Percentiles rank a stretch among this genome's conserved stretches.
phyloP scores from a whole-genome alignment of 2,113 vertebrate genomes.

The Progne subis region DNA sequence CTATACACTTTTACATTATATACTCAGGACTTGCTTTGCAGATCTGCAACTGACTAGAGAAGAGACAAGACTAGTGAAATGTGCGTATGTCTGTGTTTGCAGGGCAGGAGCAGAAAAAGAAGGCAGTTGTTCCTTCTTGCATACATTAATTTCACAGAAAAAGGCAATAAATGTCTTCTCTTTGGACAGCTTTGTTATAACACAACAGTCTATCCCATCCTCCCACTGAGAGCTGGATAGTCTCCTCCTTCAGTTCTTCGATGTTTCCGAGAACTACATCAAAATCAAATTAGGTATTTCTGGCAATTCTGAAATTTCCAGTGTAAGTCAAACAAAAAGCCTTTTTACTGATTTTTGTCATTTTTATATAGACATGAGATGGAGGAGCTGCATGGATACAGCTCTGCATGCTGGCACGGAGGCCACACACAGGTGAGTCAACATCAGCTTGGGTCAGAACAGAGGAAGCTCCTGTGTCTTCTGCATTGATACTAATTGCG shows the following conservation, averaged over 20 bases:
- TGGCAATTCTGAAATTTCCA: not conserved
- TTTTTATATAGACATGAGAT: not conserved
- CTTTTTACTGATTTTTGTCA: not conserved
- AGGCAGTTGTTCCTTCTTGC: not conserved
- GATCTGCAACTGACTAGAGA: not conserved
- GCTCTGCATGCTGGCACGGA: not conserved
- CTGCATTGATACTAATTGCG: not conserved
- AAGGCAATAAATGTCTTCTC: not conserved
- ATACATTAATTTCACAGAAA: not conserved
- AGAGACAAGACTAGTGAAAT: not conserved
- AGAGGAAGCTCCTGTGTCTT: not conserved
- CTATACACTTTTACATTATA: not conserved
- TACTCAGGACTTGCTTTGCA: not conserved
- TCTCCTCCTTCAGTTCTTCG: not conserved
- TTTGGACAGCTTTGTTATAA: not conserved
- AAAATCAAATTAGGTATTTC: not conserved
- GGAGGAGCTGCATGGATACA: not conserved
- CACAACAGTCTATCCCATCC: not conserved
- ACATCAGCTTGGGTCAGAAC: not conserved
- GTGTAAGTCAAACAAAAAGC: not conserved
- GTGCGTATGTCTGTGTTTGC: not conserved
- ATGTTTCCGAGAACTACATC: not conserved
- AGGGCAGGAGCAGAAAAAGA: not conserved
- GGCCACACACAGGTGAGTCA: not conserved
- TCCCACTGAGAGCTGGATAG: not conserved